Conservation (phyloP, 2,888 invertebrate genomes). For the Lacanobia oleracea region DNA sequence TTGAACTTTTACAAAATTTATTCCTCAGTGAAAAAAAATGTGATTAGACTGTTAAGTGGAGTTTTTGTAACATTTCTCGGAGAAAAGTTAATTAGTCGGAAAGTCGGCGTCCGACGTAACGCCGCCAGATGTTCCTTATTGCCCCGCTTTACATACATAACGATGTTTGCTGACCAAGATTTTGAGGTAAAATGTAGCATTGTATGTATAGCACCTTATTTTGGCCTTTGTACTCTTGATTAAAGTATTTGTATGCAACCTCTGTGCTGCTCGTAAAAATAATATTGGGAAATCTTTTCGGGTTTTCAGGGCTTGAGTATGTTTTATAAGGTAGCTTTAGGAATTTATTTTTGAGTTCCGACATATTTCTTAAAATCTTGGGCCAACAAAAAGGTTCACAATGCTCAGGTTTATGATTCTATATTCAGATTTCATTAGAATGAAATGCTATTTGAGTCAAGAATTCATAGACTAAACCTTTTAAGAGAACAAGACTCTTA, state of each 20-base stretch:
- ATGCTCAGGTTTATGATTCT: not conserved
- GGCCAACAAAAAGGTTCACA: not conserved
- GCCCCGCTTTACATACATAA: constrained; percentile 61
- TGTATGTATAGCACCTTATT: constrained; percentile 49
- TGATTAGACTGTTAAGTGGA: constrained; percentile 69
- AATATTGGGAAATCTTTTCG: constrained; percentile 34
- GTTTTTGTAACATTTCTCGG: constrained; percentile 67
- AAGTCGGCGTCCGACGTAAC: constrained; percentile 64
- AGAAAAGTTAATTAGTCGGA: constrained; percentile 74
- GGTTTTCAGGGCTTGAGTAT: constrained; percentile 10
- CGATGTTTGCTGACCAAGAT: constrained; percentile 54
- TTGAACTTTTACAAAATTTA: constrained; percentile 66
- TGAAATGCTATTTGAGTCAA: constrained; percentile 5
- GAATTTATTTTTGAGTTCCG: not conserved
- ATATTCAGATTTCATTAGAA: not conserved
- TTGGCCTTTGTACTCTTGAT: constrained; percentile 30
- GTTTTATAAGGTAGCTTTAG: not conserved
- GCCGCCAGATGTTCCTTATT: constrained; percentile 69
- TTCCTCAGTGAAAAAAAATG: constrained; percentile 64
- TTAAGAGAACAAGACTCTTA: constrained; percentile 7
- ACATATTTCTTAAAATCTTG: not conserved
- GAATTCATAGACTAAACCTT: constrained; percentile 10
- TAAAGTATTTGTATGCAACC: constrained; percentile 49
- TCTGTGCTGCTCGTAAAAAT: constrained; percentile 16
- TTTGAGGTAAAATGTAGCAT: constrained; percentile 43